Evolutionary conservation across 2,888 invertebrate genomes (phyloP).

Genomic region (Polydesmus complanatus): DNA sequence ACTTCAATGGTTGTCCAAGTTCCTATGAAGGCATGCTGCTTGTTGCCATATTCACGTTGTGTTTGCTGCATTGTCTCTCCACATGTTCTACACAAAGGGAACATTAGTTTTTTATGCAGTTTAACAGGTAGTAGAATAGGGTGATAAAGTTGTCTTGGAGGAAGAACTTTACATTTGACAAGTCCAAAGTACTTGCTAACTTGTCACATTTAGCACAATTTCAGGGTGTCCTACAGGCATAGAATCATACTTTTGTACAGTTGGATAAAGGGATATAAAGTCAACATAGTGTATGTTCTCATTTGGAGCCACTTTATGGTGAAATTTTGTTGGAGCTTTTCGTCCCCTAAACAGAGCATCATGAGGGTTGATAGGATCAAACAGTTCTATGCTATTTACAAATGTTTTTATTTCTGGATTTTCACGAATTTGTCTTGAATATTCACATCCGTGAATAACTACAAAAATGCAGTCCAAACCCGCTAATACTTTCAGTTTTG

Average conservation of each 20-base stretch:
- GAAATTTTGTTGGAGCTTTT: slow-evolving; percentile 23
- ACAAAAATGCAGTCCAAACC: no score
- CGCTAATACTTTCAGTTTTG: no score
- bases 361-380: slow-evolving; percentile 21
- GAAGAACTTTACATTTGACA: no score
- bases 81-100: slow-evolving; percentile 2
- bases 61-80: not conserved
- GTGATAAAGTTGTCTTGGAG: no score
- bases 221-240: no score
- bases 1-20: slow-evolving; percentile 7
- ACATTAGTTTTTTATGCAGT: not conserved
- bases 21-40: not conserved
- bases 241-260: slow-evolving; percentile 21
- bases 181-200: not conserved
- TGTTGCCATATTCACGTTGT: not conserved
- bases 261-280: slow-evolving; percentile 24
- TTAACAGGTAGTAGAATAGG: no score
- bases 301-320: slow-evolving; percentile 18
- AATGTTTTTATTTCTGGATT: no score
- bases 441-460: no score
- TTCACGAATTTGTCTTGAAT: no score
- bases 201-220: no score
- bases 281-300: slow-evolving; percentile 23
- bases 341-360: slow-evolving; percentile 25
- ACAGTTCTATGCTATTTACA: no score